Evolutionary conservation across 2,113 vertebrate species (phyloP).

Genomic region (Hippopotamus amphibius): DNA sequence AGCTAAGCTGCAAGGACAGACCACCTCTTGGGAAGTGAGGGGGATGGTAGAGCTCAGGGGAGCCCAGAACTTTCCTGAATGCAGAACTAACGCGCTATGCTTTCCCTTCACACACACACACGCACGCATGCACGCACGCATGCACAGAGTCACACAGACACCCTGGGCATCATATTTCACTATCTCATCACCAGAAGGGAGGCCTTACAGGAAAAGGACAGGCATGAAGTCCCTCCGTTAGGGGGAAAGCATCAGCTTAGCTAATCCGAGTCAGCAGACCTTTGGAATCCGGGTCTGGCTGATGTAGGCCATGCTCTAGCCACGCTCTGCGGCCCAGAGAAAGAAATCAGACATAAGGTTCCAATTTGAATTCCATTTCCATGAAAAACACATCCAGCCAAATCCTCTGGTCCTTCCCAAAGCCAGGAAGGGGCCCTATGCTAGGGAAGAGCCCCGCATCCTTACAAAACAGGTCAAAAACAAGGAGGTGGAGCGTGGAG

Average conservation of each 20-base stretch:
- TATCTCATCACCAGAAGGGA: not conserved
- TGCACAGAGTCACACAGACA: not conserved
- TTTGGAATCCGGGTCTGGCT: not conserved
- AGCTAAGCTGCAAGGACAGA: not conserved
- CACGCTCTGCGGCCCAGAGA: not conserved
- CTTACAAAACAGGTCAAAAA: not conserved
- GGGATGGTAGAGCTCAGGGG: not conserved
- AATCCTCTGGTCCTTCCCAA: slow-evolving; percentile 45
- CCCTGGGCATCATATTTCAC: not conserved
- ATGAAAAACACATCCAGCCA: not conserved
- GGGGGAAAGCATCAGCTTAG: not conserved
- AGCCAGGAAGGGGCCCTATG: slow-evolving; percentile 58
- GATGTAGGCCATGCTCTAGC: not conserved
- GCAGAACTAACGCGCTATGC: no score
- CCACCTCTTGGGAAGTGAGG: not conserved
- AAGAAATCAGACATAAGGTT: slow-evolving; percentile 64
- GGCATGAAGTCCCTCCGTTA: not conserved
- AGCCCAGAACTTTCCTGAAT: not conserved
- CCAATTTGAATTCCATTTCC: slow-evolving; percentile 74
- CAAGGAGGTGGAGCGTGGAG: not conserved
- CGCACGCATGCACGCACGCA: fast-evolving
- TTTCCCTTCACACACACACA: not conserved
- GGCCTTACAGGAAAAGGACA: not conserved
- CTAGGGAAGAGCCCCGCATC: not conserved
- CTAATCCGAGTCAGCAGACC: not conserved